These are phyloP conservation scores for Oopsacas minuta DNA, from an alignment of 37 sponge, comb jelly and placozoan genomes.

Conservation along the genomic window DNA sequence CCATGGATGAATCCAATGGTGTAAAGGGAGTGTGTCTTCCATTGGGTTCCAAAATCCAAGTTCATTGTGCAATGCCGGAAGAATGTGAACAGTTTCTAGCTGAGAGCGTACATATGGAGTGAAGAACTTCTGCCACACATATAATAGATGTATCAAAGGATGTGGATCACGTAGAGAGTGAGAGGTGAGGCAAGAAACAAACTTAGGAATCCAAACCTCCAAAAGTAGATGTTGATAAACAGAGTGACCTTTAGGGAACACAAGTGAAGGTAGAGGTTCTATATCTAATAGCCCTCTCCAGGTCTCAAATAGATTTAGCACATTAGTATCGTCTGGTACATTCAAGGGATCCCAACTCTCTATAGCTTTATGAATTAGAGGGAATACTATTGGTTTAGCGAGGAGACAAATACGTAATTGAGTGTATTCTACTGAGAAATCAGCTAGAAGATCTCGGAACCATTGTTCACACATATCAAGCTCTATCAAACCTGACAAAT, in stretches of 20 bases:
- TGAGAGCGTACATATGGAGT: conserved; percentile 18
- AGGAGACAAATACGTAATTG: conserved; percentile 49
- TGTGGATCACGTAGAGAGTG: conserved; percentile 24
- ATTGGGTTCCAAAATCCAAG: conserved; percentile 87
- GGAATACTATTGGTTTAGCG: conserved; percentile 61
- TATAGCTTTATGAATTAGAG: conserved; percentile 29
- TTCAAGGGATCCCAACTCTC: conserved; percentile 22
- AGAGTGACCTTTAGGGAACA: neutral
- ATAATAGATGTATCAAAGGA: conserved; percentile 58
- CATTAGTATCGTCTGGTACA: neutral
- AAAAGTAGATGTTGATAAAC: conserved; percentile 69
- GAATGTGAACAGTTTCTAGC: neutral
- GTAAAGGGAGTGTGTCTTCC: conserved; percentile 73
- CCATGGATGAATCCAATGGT: conserved; percentile 97
- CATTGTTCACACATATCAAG: neutral
- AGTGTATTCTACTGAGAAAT: conserved; percentile 16
- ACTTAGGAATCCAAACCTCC: conserved; percentile 86
- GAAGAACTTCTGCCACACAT: conserved; percentile 57
- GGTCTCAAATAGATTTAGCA: conserved; percentile 26
- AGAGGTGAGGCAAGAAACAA: conserved; percentile 33
- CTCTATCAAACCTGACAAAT: neutral
- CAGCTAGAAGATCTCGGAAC: neutral
- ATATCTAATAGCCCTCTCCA: conserved; percentile 24
- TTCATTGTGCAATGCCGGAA: conserved; percentile 31
- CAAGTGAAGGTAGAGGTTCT: neutral